Evolutionary conservation across 2,888 invertebrate genomes (phyloP).

Genomic region (Erynnis tages): DNA sequence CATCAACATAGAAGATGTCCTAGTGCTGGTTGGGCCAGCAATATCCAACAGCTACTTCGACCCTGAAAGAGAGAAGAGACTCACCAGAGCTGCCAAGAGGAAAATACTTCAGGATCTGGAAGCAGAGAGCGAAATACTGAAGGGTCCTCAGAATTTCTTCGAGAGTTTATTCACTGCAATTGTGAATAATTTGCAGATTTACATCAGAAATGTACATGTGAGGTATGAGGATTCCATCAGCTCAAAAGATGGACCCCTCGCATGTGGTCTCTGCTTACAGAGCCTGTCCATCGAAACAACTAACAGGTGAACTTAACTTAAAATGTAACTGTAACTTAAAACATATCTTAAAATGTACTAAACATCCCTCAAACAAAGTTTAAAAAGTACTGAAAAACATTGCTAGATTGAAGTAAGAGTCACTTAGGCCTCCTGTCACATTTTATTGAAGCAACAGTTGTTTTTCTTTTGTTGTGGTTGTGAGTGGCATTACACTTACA

Average conservation of each 20-base stretch:
- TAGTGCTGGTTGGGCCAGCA: slow-evolving; percentile 88
- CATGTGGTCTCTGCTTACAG: slow-evolving; percentile 89
- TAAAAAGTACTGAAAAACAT: no score
- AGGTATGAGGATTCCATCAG: slow-evolving; percentile 89
- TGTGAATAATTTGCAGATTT: slow-evolving; percentile 90
- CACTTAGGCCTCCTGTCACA: no score
- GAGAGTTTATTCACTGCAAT: slow-evolving; percentile 88
- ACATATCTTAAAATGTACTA: no score
- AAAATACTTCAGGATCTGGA: slow-evolving; percentile 86
- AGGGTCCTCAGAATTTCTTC: slow-evolving; percentile 85
- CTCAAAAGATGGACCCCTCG: slow-evolving; percentile 84
- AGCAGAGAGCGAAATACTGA: slow-evolving; percentile 79
- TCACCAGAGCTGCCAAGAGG: slow-evolving; percentile 87
- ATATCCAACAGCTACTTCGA: slow-evolving; percentile 85
- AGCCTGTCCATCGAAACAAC: slow-evolving; percentile 90
- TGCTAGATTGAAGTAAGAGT: no score
- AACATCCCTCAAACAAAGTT: no score
- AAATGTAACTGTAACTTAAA: no score
- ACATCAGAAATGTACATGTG: slow-evolving; percentile 89
- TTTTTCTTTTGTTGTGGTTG: no score
- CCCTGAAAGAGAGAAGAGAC: slow-evolving; percentile 86
- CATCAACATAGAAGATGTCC: slow-evolving; percentile 88
- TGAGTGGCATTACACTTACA: no score
- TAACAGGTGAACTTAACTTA: slow-evolving; percentile 83
- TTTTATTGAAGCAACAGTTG: no score